Conservation (phyloP, 2,888 invertebrate genomes). For the Stegophylla sp. region DNA sequence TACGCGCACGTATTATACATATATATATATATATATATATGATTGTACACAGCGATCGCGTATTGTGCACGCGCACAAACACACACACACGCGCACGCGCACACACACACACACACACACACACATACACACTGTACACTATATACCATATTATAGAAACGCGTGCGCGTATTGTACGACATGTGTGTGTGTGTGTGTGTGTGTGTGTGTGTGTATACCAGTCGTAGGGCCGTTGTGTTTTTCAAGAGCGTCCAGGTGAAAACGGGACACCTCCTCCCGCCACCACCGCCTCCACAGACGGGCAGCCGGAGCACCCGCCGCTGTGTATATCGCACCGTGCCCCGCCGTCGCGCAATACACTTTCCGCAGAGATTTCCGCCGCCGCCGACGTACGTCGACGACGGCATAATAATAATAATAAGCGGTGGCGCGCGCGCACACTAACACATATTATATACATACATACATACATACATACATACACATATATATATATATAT, state of each 20-base stretch:
- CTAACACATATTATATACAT: not conserved
- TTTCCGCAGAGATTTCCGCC: slow-evolving; percentile 52
- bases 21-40: too few species aligned
- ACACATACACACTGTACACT: too few species aligned
- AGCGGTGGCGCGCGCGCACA: not conserved
- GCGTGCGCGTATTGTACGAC: not conserved
- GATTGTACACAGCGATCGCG: too few species aligned
- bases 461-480: not conserved
- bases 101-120: too few species aligned
- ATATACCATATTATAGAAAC: too few species aligned
- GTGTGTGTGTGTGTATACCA: not conserved
- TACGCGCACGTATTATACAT: not conserved
- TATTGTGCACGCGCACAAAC: too few species aligned
- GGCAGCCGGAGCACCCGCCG: not conserved
- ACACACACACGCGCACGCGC: not conserved
- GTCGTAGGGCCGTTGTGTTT: slow-evolving; percentile 38
- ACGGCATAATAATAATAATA: not conserved
- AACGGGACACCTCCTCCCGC: slow-evolving; percentile 18
- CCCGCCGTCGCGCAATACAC: not conserved
- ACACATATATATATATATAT: not conserved
- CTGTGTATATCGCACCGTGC: too few species aligned
- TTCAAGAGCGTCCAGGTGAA: slow-evolving; percentile 59
- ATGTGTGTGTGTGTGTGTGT: too few species aligned
- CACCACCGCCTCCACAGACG: not conserved
- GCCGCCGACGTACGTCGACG: not conserved